phyloP scores from a whole-genome alignment of 2,113 vertebrate species.

The Phyllopteryx taeniolatus region DNA sequence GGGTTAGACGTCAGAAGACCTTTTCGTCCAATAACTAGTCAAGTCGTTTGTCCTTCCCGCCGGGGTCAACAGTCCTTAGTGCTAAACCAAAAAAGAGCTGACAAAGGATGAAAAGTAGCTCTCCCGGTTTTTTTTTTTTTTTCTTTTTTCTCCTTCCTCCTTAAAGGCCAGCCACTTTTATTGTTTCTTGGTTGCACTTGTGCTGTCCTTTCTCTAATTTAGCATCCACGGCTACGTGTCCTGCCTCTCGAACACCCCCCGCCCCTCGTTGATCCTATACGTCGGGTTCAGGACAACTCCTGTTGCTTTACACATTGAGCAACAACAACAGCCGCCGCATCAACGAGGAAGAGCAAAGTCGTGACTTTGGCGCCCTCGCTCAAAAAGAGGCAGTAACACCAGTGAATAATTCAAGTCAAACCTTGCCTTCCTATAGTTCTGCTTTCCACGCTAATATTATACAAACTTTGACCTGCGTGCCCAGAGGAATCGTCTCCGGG shows the following conservation, averaged over 20 bases:
- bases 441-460: conserved; percentile 36
- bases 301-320: conserved; percentile 38
- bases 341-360: too few relatives aligned
- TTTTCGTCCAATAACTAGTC: conserved; percentile 6
- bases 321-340: too few relatives aligned
- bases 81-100: conserved; percentile 62
- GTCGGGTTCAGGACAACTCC: conserved; percentile 45
- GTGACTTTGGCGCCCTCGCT: too few relatives aligned
- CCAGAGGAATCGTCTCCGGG: conserved; percentile 34
- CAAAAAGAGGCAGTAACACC: too few relatives aligned
- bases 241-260: conserved; percentile 54
- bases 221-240: conserved; percentile 61
- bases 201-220: conserved; percentile 68
- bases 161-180: conserved; percentile 44
- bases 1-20: conserved; percentile 7
- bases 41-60: conserved; percentile 15
- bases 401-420: conserved; percentile 4
- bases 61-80: conserved; percentile 30
- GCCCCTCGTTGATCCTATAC: conserved; percentile 50
- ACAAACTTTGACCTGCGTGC: conserved; percentile 48
- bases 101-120: conserved; percentile 58
- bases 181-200: conserved; percentile 27
- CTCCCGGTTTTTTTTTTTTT: conserved; percentile 18
- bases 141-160: not conserved
- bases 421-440: conserved; percentile 18